These are phyloP conservation scores for Sardinella longiceps DNA, from an alignment of 2,797 vertebrate species.

Conservation along the genomic window DNA sequence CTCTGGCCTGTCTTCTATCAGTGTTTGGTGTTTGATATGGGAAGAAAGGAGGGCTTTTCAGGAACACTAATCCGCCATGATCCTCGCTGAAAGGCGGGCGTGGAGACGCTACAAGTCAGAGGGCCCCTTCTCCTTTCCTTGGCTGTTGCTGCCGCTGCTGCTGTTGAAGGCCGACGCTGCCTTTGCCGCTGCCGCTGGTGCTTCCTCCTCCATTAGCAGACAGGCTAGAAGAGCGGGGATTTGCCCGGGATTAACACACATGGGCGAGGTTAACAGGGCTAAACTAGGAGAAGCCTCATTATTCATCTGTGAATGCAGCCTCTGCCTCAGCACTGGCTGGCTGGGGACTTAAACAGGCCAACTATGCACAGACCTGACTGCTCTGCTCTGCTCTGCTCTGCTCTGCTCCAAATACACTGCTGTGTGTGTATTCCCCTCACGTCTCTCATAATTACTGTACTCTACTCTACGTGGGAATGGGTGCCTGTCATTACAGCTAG, in stretches of 20 bases:
- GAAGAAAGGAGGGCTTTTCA: neutral
- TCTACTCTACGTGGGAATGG: no score
- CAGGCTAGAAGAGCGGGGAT: neutral
- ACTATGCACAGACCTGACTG: neutral
- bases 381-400: no score
- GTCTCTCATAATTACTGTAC: neutral
- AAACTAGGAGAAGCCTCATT: neutral
- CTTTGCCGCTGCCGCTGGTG: no score
- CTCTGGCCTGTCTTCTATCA: neutral
- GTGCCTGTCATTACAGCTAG: no score
- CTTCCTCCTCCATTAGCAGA: neutral
- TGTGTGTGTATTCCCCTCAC: neutral
- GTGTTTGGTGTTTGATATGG: conserved; percentile 3
- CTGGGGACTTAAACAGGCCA: neutral
- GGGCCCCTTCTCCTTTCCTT: neutral
- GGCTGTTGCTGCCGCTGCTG: neutral
- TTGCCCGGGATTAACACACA: neutral
- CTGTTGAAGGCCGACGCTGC: no score
- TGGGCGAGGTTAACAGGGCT: conserved; percentile 2
- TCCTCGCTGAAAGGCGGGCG: neutral
- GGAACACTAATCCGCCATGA: neutral
- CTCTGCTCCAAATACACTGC: neutral
- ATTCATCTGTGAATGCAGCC: no score
- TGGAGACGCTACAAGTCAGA: neutral
- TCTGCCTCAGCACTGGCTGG: neutral